A percentile compares a stretch with the other conserved stretches of the same genome.
Conservation (phyloP, 2,113 vertebrate genomes). For the Megaceryle maxima region DNA sequence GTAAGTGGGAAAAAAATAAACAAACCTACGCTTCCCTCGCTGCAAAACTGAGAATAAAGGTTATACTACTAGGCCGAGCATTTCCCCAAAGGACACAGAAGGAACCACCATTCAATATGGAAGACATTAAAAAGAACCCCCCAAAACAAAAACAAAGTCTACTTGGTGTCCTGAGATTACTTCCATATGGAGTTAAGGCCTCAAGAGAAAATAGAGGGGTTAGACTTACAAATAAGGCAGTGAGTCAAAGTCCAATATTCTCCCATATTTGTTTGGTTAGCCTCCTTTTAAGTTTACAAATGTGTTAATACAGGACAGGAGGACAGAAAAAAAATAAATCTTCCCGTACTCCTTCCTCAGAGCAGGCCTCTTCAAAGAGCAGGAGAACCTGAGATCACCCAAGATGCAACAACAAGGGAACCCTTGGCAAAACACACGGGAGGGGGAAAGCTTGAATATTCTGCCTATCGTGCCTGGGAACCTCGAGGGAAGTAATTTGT, state of each 20-base stretch:
- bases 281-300: neutral
- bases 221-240: conserved; percentile 16
- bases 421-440: neutral
- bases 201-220: conserved; percentile 6
- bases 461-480: neutral
- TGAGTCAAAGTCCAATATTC: neutral
- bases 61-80: neutral
- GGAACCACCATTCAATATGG: neutral
- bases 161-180: conserved; percentile 10
- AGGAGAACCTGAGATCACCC: neutral
- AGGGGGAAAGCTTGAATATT: neutral
- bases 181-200: conserved; percentile 28
- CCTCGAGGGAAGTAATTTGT: neutral
- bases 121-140: conserved; percentile 14
- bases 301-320: neutral
- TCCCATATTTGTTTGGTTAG: neutral
- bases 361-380: neutral
- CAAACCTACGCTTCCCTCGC: neutral
- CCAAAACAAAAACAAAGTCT: neutral
- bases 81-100: neutral
- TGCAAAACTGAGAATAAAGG: neutral
- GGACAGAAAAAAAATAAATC: neutral
- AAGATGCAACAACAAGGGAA: neutral
- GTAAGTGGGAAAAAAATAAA: neutral
- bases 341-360: neutral